Base-by-base conservation (phyloP, 1,140 invertebrate genomes). In the Ceratoteleas bidentatus region DNA sequence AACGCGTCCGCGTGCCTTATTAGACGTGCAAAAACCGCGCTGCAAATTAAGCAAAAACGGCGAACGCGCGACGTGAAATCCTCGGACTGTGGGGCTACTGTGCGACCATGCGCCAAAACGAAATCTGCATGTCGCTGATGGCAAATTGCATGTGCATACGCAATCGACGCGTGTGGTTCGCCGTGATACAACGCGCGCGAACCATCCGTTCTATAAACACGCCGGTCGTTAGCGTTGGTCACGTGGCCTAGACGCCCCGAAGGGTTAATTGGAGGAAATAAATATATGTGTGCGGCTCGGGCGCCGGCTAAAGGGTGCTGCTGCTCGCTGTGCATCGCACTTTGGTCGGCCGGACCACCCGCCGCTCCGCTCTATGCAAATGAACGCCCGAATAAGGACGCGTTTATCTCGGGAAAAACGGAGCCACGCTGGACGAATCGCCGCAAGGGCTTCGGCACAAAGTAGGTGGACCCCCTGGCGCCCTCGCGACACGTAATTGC, bases 201-300 rank as follows among this genome's bases (percentile, higher is more conserved):
- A 81, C 84, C 83, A 70, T 84, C 64, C 85, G 84, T 79, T 81
- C 68, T 70, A 83, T 88, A 91, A 91, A 91, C 89, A 91, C 83
- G 84, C 85, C 85, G 87, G 89, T 90, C 89, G 87, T 91, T 89
- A 90, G 87, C 86, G 88, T 74, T 34, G 86, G 89, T 90, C 90
- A 87, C 90, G 90, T 90, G 90, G 84, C 89, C 68, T 72, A 43
- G 68, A 83, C 75, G 84, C 88, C 24, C 86, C 86, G 87, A 90
- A 89, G 88, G 89, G 89, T 90, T 90, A 91, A 90, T 91, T 90
- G 90, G 88, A 90, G 85, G 89, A 91, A 91, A 90, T 90, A 91
- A 90, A 89, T 86, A 88, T 88, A 87, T 34, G 47, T 87, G 86
- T 88, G 88, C 78, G 72, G 83, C 58, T 24, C 45, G 50, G 33